These are phyloP conservation scores for Sylvia atricapilla DNA, from an alignment of 2,113 vertebrate genomes.

Conservation along the genomic window DNA sequence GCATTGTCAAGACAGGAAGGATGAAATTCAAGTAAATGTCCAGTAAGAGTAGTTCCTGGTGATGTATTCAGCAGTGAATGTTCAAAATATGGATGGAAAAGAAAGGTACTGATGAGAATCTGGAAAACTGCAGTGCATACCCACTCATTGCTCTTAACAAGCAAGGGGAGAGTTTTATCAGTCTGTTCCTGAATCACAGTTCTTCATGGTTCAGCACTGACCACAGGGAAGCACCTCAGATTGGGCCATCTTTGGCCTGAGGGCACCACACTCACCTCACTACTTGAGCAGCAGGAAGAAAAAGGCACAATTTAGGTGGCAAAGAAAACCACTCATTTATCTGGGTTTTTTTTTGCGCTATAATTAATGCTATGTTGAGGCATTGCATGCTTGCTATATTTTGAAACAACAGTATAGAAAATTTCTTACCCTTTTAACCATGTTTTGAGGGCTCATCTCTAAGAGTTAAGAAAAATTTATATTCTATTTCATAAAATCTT, in stretches of 20 bases:
- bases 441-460: background rate
- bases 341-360: background rate
- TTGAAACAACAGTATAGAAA: background rate
- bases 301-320: background rate
- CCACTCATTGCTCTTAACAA: background rate
- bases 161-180: background rate
- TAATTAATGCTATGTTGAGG: background rate
- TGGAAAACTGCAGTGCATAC: background rate
- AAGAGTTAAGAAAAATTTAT: background rate
- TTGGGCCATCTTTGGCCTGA: background rate
- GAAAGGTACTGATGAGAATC: background rate
- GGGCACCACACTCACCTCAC: background rate
- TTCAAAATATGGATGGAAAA: background rate
- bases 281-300: background rate
- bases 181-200: background rate
- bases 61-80: background rate
- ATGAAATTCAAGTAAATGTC: background rate
- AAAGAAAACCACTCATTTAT: background rate
- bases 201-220: background rate
- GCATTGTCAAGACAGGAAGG: background rate
- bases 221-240: accelerated
- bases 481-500: background rate
- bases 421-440: background rate
- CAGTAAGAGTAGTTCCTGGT: background rate
- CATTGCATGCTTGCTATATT: background rate